Base-by-base conservation (phyloP, 2,113 vertebrate species). In the Brevimyrus niger region DNA sequence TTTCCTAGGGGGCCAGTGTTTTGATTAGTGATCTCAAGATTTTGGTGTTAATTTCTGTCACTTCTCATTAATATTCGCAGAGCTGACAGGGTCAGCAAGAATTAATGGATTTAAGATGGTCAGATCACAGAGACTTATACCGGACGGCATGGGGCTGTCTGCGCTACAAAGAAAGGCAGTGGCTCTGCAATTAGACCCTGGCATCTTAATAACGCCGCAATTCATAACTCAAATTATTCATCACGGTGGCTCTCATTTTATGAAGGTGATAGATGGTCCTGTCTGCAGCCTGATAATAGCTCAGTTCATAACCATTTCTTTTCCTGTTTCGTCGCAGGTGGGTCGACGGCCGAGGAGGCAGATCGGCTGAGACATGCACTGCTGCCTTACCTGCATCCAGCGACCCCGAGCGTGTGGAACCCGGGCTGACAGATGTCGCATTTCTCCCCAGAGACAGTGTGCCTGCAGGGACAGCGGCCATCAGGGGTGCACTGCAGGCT, bases 341-440 rank as follows among this genome's bases (percentile, higher is more conserved):
- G 11, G 61, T 19, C 11, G 27, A 69, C 8, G 19, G 80, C 4
- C 53, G 27, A 50, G 48, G 84, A 85, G 58, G 9, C 4, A 0
- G 3, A 31, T 51, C 31, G 31, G 15, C 88, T 80, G 15, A 31
- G 27, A 15, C 47, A 35, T 19, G 19, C 21, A 27, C 53, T 31
- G 23, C 23, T 85, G 55, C 87, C 93, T 96, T 94, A 99, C 98
- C 98, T 97, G 97, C 98, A 99, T 92, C 98, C 98, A 0, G 95
- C 96, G 46, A 96, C 96, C 0, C 96, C 96, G n/a, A 99, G 96
- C 2, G 97, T 97, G 93, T 99, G 97, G 92, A 97, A 98, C 0
- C 97, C 97, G 0, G 95, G 92, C 91, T 87, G 95, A 94, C 98
- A 99, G 65, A 92, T 95, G 93, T 99, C 97, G 3, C 98, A 99